Conservation (phyloP, 2,797 vertebrate species). For the Loris lydekkerianus region DNA sequence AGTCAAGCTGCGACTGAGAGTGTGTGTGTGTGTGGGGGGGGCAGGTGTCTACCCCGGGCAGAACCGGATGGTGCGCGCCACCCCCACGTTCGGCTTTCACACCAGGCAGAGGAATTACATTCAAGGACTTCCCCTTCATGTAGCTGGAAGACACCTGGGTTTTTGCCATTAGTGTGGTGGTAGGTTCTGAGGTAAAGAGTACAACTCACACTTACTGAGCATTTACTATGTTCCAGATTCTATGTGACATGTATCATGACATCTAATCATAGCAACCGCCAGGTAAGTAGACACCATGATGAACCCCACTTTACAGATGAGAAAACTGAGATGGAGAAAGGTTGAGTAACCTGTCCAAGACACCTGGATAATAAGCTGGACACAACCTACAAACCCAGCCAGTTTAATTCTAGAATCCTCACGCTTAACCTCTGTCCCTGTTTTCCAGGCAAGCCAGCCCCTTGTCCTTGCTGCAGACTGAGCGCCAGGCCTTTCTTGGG, state of each 20-base stretch:
- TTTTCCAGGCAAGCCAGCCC: neutral
- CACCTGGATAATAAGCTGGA: neutral
- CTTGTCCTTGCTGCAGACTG: neutral
- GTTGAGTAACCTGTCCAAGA: neutral
- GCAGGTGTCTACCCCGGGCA: neutral
- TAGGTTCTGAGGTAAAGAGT: neutral
- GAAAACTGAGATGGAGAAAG: neutral
- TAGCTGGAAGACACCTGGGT: neutral
- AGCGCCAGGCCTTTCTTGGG: neutral
- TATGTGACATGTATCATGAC: rapidly evolving
- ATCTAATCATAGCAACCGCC: neutral
- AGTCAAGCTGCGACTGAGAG: neutral
- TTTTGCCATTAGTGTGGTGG: neutral
- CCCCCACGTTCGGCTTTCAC: rapidly evolving
- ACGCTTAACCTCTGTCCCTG: neutral
- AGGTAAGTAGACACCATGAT: neutral
- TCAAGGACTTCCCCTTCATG: neutral
- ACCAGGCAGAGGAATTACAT: neutral
- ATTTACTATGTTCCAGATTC: neutral
- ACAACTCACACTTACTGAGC: neutral
- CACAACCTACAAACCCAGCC: neutral
- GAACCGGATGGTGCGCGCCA: rapidly evolving
- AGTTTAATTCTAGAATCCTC: neutral
- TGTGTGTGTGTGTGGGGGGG: rapidly evolving
- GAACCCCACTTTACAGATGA: neutral